Conservation (phyloP, 2,797 vertebrate species). For the Notolepis coatsorum region DNA sequence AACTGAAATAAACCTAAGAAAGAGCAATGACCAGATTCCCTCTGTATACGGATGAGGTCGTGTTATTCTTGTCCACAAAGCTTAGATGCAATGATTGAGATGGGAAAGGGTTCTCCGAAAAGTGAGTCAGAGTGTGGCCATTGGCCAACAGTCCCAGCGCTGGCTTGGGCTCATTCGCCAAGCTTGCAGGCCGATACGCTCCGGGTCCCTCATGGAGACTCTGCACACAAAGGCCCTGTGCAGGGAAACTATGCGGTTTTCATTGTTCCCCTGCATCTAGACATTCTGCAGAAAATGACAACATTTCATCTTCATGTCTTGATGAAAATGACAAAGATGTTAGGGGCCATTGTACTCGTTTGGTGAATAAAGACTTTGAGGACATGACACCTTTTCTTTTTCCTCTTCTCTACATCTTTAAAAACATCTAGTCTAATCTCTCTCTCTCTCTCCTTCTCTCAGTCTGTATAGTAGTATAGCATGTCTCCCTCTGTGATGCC, state of each 20-base stretch:
- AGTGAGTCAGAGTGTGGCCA: constrained; percentile 45
- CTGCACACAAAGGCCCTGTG: constrained; percentile 30
- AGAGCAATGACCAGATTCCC: neutral
- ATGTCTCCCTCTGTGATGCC: too few species aligned
- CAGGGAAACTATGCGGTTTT: constrained; percentile 47
- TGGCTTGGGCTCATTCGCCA: constrained; percentile 60
- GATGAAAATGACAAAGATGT: neutral
- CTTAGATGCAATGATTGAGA: constrained; percentile 14
- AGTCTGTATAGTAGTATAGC: neutral
- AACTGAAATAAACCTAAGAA: neutral
- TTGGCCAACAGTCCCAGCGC: constrained; percentile 52
- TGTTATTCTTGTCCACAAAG: constrained; percentile 12
- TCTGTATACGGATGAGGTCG: constrained; percentile 10
- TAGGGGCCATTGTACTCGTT: too few species aligned
- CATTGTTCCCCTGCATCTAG: constrained; percentile 5
- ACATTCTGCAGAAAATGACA: neutral
- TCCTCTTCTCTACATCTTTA: too few species aligned
- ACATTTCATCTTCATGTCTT: constrained; percentile 13
- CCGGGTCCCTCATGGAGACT: constrained; percentile 33
- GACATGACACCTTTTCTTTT: too few species aligned
- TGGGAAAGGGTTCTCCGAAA: constrained; percentile 13
- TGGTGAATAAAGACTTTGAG: too few species aligned
- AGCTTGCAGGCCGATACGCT: constrained; percentile 61
- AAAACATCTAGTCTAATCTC: too few species aligned
- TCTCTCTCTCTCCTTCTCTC: neutral